Percentiles rank a stretch among this genome's conserved stretches.
These are phyloP conservation scores for Rhadina sibilatrix DNA, from an alignment of 2,113 vertebrate species.

Conservation along the genomic window DNA sequence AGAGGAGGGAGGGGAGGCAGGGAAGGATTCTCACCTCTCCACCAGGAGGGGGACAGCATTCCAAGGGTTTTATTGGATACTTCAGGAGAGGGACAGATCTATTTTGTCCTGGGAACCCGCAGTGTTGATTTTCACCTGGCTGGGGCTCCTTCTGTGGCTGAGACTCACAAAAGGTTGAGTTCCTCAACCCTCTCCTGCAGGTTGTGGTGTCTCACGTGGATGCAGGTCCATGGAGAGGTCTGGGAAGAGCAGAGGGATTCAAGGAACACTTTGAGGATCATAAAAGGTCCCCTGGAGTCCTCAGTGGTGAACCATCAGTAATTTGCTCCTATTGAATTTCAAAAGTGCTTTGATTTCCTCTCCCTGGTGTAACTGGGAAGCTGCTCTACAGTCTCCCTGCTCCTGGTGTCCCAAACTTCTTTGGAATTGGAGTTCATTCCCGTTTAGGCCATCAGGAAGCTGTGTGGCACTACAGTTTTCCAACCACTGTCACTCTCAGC, in stretches of 20 bases:
- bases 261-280: background rate
- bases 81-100: rapidly evolving
- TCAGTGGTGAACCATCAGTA: background rate
- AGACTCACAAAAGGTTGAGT: background rate
- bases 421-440: background rate
- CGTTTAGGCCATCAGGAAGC: background rate
- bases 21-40: background rate
- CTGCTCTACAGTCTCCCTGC: background rate
- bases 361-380: background rate
- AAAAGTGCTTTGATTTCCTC: background rate
- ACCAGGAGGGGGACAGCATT: background rate
- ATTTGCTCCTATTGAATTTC: background rate
- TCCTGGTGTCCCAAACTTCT: background rate
- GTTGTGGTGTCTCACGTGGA: background rate
- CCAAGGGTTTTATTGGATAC: background rate
- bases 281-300: background rate
- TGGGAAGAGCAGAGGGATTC: background rate
- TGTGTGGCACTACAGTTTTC: background rate
- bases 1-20: background rate
- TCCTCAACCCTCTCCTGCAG: background rate
- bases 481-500: background rate
- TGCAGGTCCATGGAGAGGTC: background rate
- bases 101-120: rapidly evolving
- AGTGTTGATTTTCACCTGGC: background rate
- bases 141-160: background rate